Base-by-base conservation (phyloP, 2,797 vertebrate species). In the Synanceia verrucosa region DNA sequence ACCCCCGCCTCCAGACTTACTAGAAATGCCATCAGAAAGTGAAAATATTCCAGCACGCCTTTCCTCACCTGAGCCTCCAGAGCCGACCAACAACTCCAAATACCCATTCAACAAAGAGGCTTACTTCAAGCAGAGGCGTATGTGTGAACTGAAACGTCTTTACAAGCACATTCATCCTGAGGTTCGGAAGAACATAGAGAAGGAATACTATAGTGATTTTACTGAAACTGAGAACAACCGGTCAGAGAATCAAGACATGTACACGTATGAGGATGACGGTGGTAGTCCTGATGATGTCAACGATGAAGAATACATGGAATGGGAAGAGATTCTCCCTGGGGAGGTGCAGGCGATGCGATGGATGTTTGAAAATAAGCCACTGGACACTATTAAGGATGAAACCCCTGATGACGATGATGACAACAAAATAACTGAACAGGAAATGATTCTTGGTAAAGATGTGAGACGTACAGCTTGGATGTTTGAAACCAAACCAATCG, bases 281-380 rank as follows among this genome's bases (percentile, higher is more conserved):
- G 88, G 73, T 60, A 92, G 84, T 59, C 92, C 92, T 55, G 91
- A 92, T 60, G 91, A 93, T 34, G 76, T 91, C 52, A 95, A 91
- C 33, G 93, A 96, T 75, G 94, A 94, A 68, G 94, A 97, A 62
- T 90, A 91, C 63, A 75, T 86, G 39, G 94, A 96, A 58, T 95
- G 93, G 95, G 91, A 93, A 73, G 96, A 98, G 88, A 96, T 96
- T 79, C 83, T 94, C 1, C 96, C 94, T 10, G 95, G 95, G 1
- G 96, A 97, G 29, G 94, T 97, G 12, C 95, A 96, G 77, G 94
- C 96, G 3, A 92, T 95, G 90, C 94, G 94, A 51, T 95, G 95
- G 94, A 93, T 94, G 91, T 97, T 97, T 94, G 95, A 97, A 87
- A 97, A 96, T 61, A 95, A 96, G 84, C 94, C 95, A 24, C 86